phyloP scores from a whole-genome alignment of 2,888 invertebrate genomes.

The Autographa pulchrina region DNA sequence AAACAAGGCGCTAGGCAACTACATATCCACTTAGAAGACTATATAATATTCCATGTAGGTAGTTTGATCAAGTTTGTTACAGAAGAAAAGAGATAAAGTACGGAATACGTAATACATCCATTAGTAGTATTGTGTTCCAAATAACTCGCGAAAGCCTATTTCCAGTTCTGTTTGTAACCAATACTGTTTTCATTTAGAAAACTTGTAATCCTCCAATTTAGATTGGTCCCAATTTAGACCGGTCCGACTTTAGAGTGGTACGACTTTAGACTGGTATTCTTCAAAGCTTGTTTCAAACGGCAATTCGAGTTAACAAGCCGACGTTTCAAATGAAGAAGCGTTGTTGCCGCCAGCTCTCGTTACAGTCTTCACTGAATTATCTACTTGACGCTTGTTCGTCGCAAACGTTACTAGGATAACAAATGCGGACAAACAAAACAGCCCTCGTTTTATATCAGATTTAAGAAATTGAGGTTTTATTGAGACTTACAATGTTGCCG shows the following conservation, averaged over 20 bases:
- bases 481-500: background rate
- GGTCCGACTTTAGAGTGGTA: too few species aligned
- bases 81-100: background rate
- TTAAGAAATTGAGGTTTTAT: constrained; percentile 30
- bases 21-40: background rate
- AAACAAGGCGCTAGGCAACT: background rate
- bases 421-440: constrained; percentile 29
- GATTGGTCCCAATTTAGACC: too few species aligned
- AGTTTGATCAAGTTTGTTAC: background rate
- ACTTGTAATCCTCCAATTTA: constrained; percentile 39
- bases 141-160: background rate
- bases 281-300: constrained; percentile 46
- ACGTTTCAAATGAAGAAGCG: constrained; percentile 49
- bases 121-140: background rate
- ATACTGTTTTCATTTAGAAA: constrained; percentile 21
- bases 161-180: constrained; percentile 6
- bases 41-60: background rate
- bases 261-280: constrained; percentile 21
- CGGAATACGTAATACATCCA: background rate
- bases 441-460: constrained; percentile 16
- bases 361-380: constrained; percentile 48
- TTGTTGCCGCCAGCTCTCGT: constrained; percentile 30
- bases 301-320: constrained; percentile 50
- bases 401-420: constrained; percentile 45
- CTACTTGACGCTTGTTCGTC: constrained; percentile 23